These are phyloP conservation scores for Eptatretus burgeri DNA, from an alignment of 2,113 vertebrate genomes.

Conservation along the genomic window DNA sequence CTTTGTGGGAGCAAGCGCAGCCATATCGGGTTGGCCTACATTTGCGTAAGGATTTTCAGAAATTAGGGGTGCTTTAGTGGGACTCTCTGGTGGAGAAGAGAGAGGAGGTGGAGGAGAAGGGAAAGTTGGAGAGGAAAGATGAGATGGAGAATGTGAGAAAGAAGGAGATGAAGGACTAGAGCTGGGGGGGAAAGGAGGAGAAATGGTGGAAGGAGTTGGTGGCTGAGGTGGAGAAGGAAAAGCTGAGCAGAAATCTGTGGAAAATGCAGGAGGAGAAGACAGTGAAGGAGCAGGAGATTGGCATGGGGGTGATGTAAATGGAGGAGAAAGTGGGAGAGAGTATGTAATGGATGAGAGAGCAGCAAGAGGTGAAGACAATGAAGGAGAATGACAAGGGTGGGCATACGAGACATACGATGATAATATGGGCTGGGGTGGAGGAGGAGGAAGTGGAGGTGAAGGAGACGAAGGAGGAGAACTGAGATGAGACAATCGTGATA, in stretches of 20 bases:
- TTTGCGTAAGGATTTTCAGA: not conserved
- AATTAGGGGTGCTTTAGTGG: too few species aligned
- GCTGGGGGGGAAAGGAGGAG: not conserved
- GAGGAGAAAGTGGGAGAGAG: too few species aligned
- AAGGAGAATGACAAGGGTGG: too few species aligned
- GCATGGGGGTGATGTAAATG: too few species aligned
- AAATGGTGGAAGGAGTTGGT: not conserved
- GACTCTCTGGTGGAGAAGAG: not conserved
- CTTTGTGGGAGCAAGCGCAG: not conserved
- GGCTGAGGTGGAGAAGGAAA: not conserved
- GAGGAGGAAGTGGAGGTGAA: too few species aligned
- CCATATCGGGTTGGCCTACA: not conserved
- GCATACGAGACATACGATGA: too few species aligned
- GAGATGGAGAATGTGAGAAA: not conserved
- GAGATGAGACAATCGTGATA: too few species aligned
- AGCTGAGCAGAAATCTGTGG: not conserved
- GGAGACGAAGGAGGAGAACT: too few species aligned
- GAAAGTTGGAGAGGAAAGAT: not conserved
- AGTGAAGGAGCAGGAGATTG: too few species aligned
- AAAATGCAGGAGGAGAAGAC: not conserved
- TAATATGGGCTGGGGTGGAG: too few species aligned
- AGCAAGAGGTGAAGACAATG: too few species aligned
- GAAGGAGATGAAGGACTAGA: not conserved
- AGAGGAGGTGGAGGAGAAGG: not conserved
- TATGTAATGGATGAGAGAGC: too few species aligned